Conservation (phyloP, 2,888 invertebrate species). For the Schizaphis graminum region DNA sequence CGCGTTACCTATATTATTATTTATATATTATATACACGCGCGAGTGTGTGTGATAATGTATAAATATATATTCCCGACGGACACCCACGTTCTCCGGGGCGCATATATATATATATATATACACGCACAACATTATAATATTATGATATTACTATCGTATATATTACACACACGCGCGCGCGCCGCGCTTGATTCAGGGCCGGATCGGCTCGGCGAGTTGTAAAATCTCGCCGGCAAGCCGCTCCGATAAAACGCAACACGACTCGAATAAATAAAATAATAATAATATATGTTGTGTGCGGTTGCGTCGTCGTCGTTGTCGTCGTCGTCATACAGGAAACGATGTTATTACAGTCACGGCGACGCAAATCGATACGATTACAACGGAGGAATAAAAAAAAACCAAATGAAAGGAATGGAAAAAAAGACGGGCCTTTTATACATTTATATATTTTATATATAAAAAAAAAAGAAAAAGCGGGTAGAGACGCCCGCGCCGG, state of each 20-base stretch:
- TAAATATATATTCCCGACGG: constrained; percentile 21
- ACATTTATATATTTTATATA: neutral
- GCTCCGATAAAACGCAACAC: constrained; percentile 9
- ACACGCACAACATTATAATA: neutral
- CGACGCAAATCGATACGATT: constrained; percentile 17
- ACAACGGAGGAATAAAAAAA: neutral
- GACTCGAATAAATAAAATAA: neutral
- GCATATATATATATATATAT: too few species aligned
- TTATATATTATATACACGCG: constrained; percentile 4
- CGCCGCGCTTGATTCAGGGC: neutral
- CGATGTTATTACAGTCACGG: constrained; percentile 9
- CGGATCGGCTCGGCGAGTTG: neutral
- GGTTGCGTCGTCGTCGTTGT: neutral
- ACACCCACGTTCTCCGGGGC: constrained; percentile 6
- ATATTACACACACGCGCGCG: neutral
- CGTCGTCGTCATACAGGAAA: constrained; percentile 4
- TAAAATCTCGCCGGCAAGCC: neutral
- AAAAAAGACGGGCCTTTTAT: neutral
- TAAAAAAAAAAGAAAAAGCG: neutral
- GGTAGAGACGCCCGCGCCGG: neutral
- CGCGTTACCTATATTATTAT: constrained; percentile 14
- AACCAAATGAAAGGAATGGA: neutral
- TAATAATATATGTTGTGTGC: neutral
- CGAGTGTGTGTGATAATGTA: neutral
- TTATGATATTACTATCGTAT: constrained; percentile 12